Evolutionary conservation across 2,888 invertebrate species (phyloP).

Genomic region (Drosophila siamana): DNA sequence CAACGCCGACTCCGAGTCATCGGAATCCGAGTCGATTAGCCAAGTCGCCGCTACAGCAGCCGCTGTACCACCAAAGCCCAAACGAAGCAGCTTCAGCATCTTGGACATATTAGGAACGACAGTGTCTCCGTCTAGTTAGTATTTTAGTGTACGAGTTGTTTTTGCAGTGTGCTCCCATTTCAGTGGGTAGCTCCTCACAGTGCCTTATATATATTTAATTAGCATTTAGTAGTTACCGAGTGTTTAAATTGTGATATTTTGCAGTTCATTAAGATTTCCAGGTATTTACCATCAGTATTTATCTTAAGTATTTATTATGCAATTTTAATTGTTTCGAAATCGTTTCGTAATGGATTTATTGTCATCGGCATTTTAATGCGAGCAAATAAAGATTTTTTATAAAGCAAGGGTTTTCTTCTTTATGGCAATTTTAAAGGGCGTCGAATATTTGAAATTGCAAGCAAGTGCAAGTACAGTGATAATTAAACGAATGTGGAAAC

Average conservation of each 20-base stretch:
- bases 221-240: constrained; percentile 62
- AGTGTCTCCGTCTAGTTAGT: constrained; percentile 43
- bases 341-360: constrained; percentile 77
- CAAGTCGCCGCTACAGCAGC: constrained; percentile 18
- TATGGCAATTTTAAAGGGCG: constrained; percentile 3
- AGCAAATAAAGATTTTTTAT: constrained; percentile 61
- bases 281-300: constrained; percentile 76
- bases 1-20: constrained; percentile 26
- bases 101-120: constrained; percentile 82
- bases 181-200: constrained; percentile 37
- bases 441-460: background rate
- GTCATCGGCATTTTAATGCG: constrained; percentile 71
- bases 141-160: constrained; percentile 26
- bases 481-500: background rate
- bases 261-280: constrained; percentile 78
- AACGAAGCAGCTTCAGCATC: constrained; percentile 83
- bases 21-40: constrained; percentile 52
- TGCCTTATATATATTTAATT: constrained; percentile 76
- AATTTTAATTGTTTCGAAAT: constrained; percentile 76
- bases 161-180: constrained; percentile 62
- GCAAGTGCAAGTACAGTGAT: background rate
- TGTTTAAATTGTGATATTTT: constrained; percentile 76
- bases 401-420: constrained; percentile 27
- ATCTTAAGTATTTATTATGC: constrained; percentile 76
- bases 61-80: constrained; percentile 60